A percentile compares a stretch with the other conserved stretches of the same genome.
phyloP scores from a whole-genome alignment of 2,888 invertebrate species.

The Agonum fuliginosum region DNA sequence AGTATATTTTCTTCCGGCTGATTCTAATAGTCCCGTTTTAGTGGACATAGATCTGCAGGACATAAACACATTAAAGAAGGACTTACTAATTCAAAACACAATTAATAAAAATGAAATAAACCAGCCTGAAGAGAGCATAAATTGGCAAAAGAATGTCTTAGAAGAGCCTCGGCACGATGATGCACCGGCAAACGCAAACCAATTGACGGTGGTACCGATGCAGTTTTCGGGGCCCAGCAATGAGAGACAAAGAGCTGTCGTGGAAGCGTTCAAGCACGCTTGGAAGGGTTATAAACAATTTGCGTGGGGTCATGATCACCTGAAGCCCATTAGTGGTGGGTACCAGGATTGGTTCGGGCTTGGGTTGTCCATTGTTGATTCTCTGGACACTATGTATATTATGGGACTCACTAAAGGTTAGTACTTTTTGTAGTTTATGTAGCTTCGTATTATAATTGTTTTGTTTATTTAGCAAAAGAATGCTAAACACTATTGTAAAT shows the following conservation, averaged over 20 bases:
- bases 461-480: too few species aligned
- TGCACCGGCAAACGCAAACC: conserved; percentile 26
- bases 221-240: conserved; percentile 83
- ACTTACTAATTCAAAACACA: conserved; percentile 69
- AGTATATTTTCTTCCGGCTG: conserved; percentile 77
- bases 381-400: conserved; percentile 95
- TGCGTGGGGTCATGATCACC: conserved; percentile 98
- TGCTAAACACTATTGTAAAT: too few species aligned
- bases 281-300: conserved; percentile 95
- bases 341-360: conserved; percentile 96
- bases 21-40: conserved; percentile 66
- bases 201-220: conserved; percentile 44
- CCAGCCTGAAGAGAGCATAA: too few species aligned
- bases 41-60: conserved; percentile 64
- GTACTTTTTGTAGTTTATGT: too few species aligned
- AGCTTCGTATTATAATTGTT: too few species aligned
- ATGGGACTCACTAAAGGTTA: conserved; percentile 94
- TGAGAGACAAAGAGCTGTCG: conserved; percentile 88
- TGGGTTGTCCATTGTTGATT: conserved; percentile 96
- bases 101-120: conserved; percentile 67
- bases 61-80: conserved; percentile 65
- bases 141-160: conserved; percentile 71
- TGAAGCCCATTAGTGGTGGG: conserved; percentile 91
- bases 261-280: conserved; percentile 92
- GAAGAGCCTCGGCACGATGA: conserved; percentile 71